phyloP scores from a whole-genome alignment of 2,888 invertebrate species.

The Empis stercorea region DNA sequence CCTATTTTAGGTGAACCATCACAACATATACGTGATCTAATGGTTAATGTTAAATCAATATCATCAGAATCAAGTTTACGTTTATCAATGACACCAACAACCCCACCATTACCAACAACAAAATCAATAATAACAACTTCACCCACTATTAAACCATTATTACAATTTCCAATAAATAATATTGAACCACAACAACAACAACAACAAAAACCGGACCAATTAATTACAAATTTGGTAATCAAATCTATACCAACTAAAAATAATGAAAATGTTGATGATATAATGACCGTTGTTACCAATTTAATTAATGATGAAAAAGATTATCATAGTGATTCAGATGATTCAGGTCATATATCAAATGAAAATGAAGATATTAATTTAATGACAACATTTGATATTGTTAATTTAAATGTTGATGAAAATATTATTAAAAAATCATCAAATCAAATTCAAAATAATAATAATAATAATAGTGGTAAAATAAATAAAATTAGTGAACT shows the following conservation, averaged over 20 bases:
- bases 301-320: conserved; percentile 32
- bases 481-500: conserved; percentile 24
- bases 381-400: not conserved
- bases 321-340: conserved; percentile 59
- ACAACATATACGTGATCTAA: conserved; percentile 28
- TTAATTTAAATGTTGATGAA: not conserved
- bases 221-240: no score
- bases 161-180: no score
- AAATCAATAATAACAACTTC: not conserved
- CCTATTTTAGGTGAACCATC: conserved; percentile 29
- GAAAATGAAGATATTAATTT: conserved; percentile 42
- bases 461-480: not conserved
- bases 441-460: not conserved
- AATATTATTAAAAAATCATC: not conserved
- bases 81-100: conserved; percentile 2
- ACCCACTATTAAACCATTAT: not conserved
- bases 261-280: not conserved
- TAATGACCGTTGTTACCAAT: no score
- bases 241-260: no score
- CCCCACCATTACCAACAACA: not conserved
- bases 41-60: conserved; percentile 25
- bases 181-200: no score
- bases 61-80: conserved; percentile 10
- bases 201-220: no score
- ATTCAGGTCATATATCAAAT: conserved; percentile 70